Conservation (phyloP, 2,113 vertebrate genomes). For the mouse (Mus musculus) region DNA sequence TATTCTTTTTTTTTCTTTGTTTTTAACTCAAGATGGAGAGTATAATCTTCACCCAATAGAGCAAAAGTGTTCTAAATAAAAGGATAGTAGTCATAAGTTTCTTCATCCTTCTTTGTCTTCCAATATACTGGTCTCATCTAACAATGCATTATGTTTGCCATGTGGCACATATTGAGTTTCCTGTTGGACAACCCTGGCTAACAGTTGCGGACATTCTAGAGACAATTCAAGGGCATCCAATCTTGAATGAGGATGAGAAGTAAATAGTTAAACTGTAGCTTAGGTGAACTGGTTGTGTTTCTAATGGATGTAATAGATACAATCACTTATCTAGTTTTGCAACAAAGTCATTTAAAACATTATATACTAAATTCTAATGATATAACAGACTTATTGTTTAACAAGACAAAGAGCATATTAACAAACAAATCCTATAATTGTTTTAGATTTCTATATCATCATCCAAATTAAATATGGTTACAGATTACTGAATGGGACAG, state of each 20-base stretch:
- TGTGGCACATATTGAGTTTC: slow-evolving; percentile 18
- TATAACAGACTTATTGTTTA: background rate
- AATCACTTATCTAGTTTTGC: background rate
- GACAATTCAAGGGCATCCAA: slow-evolving; percentile 31
- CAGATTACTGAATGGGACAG: background rate
- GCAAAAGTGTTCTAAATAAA: slow-evolving; percentile 56
- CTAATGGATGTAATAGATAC: background rate
- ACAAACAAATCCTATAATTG: background rate
- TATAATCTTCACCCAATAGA: background rate
- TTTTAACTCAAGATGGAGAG: slow-evolving; percentile 31
- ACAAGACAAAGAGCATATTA: background rate
- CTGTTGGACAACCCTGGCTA: slow-evolving; percentile 63
- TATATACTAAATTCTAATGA: background rate
- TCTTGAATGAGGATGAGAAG: slow-evolving; percentile 13
- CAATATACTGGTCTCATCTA: slow-evolving; percentile 52
- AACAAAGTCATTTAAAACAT: slow-evolving; percentile 1
- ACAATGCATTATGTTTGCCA: slow-evolving; percentile 57
- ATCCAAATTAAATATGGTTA: background rate
- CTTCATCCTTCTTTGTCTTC: slow-evolving; percentile 62
- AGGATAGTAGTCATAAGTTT: slow-evolving; percentile 34
- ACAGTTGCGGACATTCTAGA: slow-evolving; percentile 62
- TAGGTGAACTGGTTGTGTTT: slow-evolving; percentile 19
- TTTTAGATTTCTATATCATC: background rate
- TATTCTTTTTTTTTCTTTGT: slow-evolving; percentile 3
- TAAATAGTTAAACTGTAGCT: background rate